Evolutionary conservation across 2,888 invertebrate species (phyloP).

Genomic region (Amblyteles armatorius): DNA sequence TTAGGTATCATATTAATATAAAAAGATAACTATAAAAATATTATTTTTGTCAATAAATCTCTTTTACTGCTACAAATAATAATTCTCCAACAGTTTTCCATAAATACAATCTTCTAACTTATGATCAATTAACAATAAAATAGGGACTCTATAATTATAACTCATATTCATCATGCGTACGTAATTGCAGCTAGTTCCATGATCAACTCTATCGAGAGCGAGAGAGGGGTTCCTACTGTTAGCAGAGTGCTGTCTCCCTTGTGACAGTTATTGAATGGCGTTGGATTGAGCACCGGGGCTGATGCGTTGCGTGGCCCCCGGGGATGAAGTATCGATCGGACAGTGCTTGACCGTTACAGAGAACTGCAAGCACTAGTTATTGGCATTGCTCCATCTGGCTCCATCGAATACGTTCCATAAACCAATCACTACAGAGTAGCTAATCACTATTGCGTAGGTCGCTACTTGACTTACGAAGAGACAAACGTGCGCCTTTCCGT

Average conservation of each 20-base stretch:
- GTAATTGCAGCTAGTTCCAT: neutral
- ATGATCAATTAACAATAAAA: neutral
- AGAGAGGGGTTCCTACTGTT: slow-evolving; percentile 37
- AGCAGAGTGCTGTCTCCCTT: slow-evolving; percentile 25
- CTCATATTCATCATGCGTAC: neutral
- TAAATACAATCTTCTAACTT: neutral
- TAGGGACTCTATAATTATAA: neutral
- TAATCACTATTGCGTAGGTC: slow-evolving; percentile 1
- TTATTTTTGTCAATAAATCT: too few relatives aligned
- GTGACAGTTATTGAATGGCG: slow-evolving; percentile 63
- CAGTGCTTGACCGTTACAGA: slow-evolving; percentile 9
- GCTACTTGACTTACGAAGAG: slow-evolving; percentile 43
- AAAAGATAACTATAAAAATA: too few relatives aligned
- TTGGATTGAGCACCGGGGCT: slow-evolving; percentile 51
- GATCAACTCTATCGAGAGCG: slow-evolving; percentile 19
- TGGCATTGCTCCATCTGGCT: neutral
- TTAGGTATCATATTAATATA: too few relatives aligned
- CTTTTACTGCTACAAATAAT: neutral
- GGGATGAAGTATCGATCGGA: slow-evolving; percentile 30
- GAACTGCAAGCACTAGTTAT: slow-evolving; percentile 12
- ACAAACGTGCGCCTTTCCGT: slow-evolving; percentile 64
- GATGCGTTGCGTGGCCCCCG: slow-evolving; percentile 51
- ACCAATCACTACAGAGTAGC: slow-evolving; percentile 12
- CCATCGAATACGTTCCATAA: slow-evolving; percentile 14
- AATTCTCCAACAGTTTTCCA: neutral